Evolutionary conservation across 2,113 vertebrate genomes (phyloP).

Genomic region (Myrmecobius fasciatus): DNA sequence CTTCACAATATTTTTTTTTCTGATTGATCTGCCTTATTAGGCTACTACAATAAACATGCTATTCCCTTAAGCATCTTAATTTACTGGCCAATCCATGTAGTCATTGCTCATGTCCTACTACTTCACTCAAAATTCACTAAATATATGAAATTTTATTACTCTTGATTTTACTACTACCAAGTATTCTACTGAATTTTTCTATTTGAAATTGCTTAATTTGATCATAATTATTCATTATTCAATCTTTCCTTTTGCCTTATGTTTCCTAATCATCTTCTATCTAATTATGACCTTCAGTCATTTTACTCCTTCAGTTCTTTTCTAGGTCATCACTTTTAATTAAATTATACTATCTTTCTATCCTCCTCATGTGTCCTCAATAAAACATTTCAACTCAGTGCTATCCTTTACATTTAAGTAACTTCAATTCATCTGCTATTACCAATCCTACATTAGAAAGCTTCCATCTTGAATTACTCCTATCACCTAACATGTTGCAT

Average conservation of each 20-base stretch:
- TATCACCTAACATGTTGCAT: too few relatives aligned
- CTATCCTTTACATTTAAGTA: background rate
- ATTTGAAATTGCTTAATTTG: background rate
- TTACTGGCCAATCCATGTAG: background rate
- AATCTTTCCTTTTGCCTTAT: background rate
- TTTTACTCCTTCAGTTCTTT: background rate
- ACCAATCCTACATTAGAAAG: too few relatives aligned
- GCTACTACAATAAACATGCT: background rate
- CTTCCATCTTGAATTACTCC: too few relatives aligned
- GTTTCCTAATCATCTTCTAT: background rate
- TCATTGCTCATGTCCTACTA: background rate
- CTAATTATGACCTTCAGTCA: background rate
- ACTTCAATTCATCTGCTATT: too few relatives aligned
- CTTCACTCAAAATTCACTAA: background rate
- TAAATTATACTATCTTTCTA: background rate
- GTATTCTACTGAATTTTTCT: background rate
- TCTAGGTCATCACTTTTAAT: background rate
- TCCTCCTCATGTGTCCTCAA: fast-evolving
- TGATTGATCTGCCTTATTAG: background rate
- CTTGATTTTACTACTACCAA: background rate
- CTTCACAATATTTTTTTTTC: background rate
- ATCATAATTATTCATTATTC: background rate
- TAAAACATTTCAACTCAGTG: background rate
- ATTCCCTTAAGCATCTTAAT: background rate
- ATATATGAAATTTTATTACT: background rate